Percentiles rank a stretch among this genome's conserved stretches.
These are phyloP conservation scores for Plemyria rubiginata DNA, from an alignment of 2,888 invertebrate genomes.

Conservation along the genomic window DNA sequence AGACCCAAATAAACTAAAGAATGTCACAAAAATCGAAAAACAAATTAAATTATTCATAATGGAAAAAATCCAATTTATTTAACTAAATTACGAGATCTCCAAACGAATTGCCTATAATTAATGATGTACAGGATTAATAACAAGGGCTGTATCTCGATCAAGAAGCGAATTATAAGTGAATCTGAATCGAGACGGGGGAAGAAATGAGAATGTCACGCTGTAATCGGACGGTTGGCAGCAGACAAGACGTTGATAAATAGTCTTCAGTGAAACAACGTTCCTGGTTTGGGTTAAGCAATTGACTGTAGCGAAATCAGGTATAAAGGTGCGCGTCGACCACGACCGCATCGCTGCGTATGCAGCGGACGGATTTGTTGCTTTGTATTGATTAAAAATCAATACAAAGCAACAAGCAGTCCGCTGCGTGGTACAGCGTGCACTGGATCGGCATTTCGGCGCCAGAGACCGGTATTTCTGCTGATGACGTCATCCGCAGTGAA, in stretches of 20 bases:
- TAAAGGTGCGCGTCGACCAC: no score
- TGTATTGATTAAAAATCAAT: no score
- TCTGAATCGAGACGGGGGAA: conserved; percentile 57
- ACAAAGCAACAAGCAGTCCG: no score
- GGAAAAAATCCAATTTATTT: conserved; percentile 15
- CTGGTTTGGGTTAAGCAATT: conserved; percentile 33
- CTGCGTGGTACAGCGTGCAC: no score
- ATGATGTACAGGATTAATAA: conserved; percentile 75
- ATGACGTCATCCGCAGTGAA: no score
- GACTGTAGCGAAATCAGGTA: conserved; percentile 17
- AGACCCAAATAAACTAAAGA: background rate
- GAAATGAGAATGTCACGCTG: conserved; percentile 78
- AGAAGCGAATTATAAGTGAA: conserved; percentile 79
- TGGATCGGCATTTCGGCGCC: no score
- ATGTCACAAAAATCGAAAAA: background rate
- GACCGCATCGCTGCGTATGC: no score
- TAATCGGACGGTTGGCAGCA: conserved; percentile 75
- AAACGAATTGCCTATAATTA: conserved; percentile 63
- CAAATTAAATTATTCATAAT: background rate
- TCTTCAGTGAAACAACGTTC: conserved; percentile 50
- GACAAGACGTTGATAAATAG: conserved; percentile 78
- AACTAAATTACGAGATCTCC: conserved; percentile 26
- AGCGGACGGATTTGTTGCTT: no score
- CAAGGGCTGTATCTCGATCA: conserved; percentile 60
- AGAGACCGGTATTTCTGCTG: no score